phyloP scores from a whole-genome alignment of 2,113 vertebrate species.

The Stercorarius parasiticus region DNA sequence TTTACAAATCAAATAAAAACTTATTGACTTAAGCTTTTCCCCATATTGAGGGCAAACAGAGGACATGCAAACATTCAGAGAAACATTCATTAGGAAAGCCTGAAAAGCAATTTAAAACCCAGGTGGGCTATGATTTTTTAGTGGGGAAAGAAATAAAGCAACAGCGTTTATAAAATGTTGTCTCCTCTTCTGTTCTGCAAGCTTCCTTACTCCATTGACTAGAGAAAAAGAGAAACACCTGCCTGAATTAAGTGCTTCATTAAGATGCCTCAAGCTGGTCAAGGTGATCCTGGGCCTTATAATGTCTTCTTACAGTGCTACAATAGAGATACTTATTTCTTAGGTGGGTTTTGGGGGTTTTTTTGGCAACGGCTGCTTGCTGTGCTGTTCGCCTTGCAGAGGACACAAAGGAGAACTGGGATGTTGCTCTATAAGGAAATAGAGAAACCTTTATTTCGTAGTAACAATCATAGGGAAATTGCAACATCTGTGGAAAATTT shows the following conservation, averaged over 20 bases:
- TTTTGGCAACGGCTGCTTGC: not conserved
- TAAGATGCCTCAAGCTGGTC: not conserved
- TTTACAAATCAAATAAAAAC: constrained; percentile 51
- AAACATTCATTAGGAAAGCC: constrained; percentile 29
- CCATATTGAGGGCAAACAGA: constrained; percentile 41
- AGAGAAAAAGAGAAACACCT: constrained; percentile 20
- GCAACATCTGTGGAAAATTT: not conserved
- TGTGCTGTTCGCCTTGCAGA: not conserved
- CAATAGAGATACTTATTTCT: not conserved
- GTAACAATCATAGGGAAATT: not conserved
- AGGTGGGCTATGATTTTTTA: not conserved
- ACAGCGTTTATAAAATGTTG: not conserved
- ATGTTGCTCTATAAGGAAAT: not conserved
- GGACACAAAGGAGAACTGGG: not conserved
- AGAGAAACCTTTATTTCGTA: not conserved
- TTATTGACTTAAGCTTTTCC: constrained; percentile 25
- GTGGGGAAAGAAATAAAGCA: not conserved
- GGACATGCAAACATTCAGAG: constrained; percentile 1
- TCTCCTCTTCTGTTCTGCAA: not conserved
- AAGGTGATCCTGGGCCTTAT: not conserved
- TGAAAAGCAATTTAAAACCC: constrained; percentile 33
- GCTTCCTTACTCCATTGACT: not conserved
- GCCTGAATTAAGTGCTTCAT: not conserved
- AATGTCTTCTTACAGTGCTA: not conserved
- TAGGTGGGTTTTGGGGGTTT: not conserved